These are phyloP conservation scores for Vireo griseus DNA, from an alignment of 2,797 vertebrate genomes.

Conservation along the genomic window DNA sequence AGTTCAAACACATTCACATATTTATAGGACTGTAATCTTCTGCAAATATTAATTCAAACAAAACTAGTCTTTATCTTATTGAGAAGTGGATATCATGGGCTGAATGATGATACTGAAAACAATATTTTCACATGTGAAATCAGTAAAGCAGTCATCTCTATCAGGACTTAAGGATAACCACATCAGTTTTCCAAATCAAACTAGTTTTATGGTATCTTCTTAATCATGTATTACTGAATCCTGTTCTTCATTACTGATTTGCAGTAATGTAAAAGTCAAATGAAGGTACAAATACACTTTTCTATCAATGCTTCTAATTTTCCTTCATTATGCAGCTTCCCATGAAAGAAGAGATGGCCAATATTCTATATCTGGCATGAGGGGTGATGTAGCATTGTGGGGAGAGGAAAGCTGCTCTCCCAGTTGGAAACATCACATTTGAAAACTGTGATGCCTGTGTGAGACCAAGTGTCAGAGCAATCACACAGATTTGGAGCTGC, in stretches of 20 bases:
- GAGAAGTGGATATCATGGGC: not conserved
- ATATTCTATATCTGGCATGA: not conserved
- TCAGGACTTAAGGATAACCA: not conserved
- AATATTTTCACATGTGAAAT: not conserved
- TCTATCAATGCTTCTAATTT: not conserved
- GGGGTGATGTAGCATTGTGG: not conserved
- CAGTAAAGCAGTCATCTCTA: not conserved
- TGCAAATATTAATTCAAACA: not conserved
- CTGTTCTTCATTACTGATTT: not conserved
- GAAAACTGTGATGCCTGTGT: not conserved
- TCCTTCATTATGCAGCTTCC: not conserved
- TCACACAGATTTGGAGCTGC: not conserved
- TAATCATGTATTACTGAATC: not conserved
- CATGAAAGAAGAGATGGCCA: not conserved
- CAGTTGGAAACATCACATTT: not conserved
- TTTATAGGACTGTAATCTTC: fast-evolving
- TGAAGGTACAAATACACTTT: not conserved
- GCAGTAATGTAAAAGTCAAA: not conserved
- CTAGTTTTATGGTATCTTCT: not conserved
- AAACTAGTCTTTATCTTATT: not conserved
- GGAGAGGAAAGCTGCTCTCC: not conserved
- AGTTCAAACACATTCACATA: not conserved
- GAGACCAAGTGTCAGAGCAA: not conserved
- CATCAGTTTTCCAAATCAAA: not conserved
- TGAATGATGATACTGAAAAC: not conserved